phyloP scores from a whole-genome alignment of 2,113 vertebrate species.

The Delphinapterus leucas region DNA sequence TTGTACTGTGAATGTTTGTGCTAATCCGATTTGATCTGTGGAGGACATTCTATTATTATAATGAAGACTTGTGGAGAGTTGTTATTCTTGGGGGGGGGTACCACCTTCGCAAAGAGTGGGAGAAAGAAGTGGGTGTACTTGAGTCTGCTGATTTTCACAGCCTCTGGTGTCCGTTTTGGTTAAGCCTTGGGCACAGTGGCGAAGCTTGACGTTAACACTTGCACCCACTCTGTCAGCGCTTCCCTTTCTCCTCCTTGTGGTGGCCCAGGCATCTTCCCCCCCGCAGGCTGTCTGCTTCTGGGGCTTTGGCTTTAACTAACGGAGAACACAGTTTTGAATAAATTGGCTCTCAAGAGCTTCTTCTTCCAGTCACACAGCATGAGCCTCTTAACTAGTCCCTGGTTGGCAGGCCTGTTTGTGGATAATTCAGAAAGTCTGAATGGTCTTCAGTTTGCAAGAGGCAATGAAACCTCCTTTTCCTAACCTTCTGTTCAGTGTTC shows the following conservation, averaged over 20 bases:
- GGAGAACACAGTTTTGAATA: background rate
- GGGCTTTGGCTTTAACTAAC: background rate
- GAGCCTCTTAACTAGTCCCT: background rate
- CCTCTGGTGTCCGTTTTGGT: background rate
- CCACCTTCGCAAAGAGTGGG: background rate
- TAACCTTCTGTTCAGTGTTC: background rate
- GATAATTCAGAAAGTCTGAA: background rate
- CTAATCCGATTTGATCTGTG: background rate
- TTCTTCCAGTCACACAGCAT: background rate
- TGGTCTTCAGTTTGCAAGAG: background rate
- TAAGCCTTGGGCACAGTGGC: background rate
- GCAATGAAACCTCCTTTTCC: background rate
- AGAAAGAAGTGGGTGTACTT: background rate
- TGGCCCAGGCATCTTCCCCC: background rate
- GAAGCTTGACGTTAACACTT: background rate
- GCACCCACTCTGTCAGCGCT: background rate
- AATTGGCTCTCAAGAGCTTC: background rate
- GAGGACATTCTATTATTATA: background rate
- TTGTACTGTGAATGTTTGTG: background rate
- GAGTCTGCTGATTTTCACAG: background rate
- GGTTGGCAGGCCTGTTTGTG: background rate
- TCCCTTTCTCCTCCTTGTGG: background rate
- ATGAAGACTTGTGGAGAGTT: background rate
- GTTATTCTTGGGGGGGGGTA: background rate
- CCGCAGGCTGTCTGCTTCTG: background rate